Percentiles rank a stretch among this genome's conserved stretches.
These are phyloP conservation scores for Scaptomyza flava DNA, from an alignment of 2,888 invertebrate genomes.

Conservation along the genomic window DNA sequence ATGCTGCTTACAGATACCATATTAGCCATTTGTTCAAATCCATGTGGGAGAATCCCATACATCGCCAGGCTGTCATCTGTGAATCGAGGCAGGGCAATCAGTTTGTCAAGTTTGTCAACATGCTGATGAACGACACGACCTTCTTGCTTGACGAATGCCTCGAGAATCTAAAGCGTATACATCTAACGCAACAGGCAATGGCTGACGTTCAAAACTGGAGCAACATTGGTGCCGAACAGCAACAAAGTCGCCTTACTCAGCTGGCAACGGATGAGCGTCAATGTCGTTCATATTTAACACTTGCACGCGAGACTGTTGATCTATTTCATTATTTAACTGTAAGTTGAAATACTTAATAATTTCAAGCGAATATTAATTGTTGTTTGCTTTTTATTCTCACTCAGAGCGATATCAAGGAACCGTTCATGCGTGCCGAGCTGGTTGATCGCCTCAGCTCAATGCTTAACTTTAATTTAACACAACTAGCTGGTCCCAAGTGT, in stretches of 20 bases:
- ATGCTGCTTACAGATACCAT: constrained; percentile 88
- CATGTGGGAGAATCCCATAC: constrained; percentile 96
- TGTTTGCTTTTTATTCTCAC: not conserved
- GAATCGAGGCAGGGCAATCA: constrained; percentile 96
- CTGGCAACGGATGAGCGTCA: constrained; percentile 93
- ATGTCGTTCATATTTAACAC: constrained; percentile 94
- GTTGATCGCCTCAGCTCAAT: constrained; percentile 98
- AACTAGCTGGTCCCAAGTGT: constrained; percentile 98
- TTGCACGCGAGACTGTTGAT: constrained; percentile 97
- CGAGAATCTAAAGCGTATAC: constrained; percentile 94
- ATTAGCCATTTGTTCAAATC: constrained; percentile 98
- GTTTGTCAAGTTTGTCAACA: constrained; percentile 97
- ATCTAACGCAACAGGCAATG: constrained; percentile 91
- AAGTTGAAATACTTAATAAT: constrained; percentile 18
- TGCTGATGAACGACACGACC: constrained; percentile 99
- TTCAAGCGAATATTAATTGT: not conserved
- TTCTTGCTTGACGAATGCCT: constrained; percentile 98
- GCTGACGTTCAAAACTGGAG: constrained; percentile 89
- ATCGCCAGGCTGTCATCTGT: constrained; percentile 93
- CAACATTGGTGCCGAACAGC: constrained; percentile 88
- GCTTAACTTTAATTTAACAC: constrained; percentile 98
- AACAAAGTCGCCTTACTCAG: constrained; percentile 91
- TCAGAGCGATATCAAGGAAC: constrained; percentile 92
- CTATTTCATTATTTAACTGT: constrained; percentile 98
- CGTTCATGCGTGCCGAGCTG: constrained; percentile 96